These are phyloP conservation scores for Coreoperca whiteheadi DNA, from an alignment of 2,113 vertebrate species.

Conservation along the genomic window DNA sequence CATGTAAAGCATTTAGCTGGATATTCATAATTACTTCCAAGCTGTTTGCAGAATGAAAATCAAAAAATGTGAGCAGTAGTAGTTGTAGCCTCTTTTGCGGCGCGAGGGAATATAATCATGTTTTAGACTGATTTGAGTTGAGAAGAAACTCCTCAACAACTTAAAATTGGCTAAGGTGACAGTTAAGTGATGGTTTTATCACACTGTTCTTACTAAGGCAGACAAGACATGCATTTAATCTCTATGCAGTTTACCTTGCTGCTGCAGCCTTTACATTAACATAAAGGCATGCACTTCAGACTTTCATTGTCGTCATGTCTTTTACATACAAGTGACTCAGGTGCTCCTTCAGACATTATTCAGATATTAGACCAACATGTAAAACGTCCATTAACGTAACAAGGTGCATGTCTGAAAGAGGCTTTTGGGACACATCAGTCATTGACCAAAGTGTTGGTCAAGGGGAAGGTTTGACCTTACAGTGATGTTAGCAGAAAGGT, in stretches of 20 bases:
- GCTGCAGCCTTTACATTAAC: neutral
- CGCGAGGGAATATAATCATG: neutral
- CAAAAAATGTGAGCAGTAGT: neutral
- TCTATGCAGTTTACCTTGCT: neutral
- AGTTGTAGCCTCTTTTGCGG: neutral
- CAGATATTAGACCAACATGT: neutral
- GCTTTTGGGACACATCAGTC: neutral
- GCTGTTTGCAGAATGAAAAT: neutral
- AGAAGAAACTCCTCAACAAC: neutral
- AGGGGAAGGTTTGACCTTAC: conserved; percentile 8
- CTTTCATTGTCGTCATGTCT: neutral
- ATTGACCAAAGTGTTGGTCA: neutral
- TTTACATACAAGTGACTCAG: neutral
- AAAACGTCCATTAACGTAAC: neutral
- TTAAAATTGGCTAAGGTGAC: neutral
- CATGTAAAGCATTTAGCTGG: neutral
- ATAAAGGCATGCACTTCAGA: neutral
- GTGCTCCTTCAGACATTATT: neutral
- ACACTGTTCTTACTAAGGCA: neutral
- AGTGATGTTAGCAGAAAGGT: conserved; percentile 15
- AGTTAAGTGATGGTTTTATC: neutral
- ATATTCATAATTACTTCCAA: neutral
- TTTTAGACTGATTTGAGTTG: neutral
- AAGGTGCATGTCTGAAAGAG: neutral
- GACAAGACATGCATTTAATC: neutral